These are phyloP conservation scores for Corella eumyota DNA, from an alignment of 23 tunicate genomes.

Conservation along the genomic window DNA sequence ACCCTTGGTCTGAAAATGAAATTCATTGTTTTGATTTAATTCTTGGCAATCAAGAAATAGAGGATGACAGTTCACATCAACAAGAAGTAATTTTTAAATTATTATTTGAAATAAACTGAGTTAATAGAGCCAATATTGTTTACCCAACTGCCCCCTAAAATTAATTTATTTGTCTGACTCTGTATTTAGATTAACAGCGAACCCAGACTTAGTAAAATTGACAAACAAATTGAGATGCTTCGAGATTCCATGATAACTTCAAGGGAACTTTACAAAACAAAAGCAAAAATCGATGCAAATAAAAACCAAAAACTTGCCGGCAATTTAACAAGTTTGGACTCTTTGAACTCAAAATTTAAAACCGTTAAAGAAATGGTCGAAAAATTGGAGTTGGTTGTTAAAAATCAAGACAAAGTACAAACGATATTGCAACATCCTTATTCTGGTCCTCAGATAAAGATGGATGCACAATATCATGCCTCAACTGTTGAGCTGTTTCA, in stretches of 20 bases:
- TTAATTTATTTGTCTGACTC: no score
- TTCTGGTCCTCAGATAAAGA: conserved; percentile 8
- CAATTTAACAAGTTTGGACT: conserved; percentile 3
- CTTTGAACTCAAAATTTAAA: conserved; percentile 12
- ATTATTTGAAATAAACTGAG: no score
- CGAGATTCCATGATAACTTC: neutral
- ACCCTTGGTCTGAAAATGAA: no score
- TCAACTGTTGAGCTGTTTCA: conserved; percentile 8
- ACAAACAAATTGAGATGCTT: neutral
- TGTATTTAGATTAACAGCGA: no score
- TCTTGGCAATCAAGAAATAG: no score
- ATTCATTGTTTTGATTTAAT: no score
- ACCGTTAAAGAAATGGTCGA: conserved; percentile 5
- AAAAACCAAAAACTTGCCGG: neutral
- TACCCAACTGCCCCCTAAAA: no score
- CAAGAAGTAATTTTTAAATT: no score
- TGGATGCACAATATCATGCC: conserved; percentile 29
- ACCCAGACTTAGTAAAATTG: no score
- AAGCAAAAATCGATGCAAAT: neutral
- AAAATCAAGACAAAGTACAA: conserved; percentile 4
- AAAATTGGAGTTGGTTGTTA: conserved; percentile 15
- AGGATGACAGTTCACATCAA: no score
- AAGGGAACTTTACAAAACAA: neutral
- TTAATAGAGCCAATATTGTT: no score
- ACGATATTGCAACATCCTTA: conserved; percentile 10